phyloP scores from a whole-genome alignment of 1,140 invertebrate genomes.

The Cataglyphis hispanica region DNA sequence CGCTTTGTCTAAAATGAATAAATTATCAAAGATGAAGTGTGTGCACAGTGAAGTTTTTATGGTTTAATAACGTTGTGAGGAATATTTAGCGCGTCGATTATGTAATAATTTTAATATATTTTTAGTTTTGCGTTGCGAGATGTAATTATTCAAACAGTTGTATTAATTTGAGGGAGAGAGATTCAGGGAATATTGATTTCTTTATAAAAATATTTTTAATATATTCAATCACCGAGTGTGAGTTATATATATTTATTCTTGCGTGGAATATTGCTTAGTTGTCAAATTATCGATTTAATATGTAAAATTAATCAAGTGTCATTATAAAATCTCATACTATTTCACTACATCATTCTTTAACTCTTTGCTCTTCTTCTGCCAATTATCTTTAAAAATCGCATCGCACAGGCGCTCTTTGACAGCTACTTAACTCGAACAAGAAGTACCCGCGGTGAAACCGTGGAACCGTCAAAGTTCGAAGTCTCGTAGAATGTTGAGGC shows the following conservation, averaged over 20 bases:
- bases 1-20: constrained; percentile 23
- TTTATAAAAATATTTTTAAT: neutral
- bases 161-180: no score
- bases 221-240: no score
- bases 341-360: neutral
- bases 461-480: neutral
- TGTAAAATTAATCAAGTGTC: neutral
- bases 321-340: neutral
- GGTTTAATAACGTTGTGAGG: neutral
- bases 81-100: neutral
- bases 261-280: neutral
- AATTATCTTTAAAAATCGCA: constrained; percentile 44
- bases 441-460: constrained; percentile 26
- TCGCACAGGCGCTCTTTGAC: constrained; percentile 10
- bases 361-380: neutral
- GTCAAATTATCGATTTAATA: neutral
- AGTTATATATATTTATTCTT: neutral
- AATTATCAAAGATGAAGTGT: neutral
- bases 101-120: neutral
- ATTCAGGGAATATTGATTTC: neutral
- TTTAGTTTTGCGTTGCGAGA: no score
- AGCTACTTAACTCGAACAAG: constrained; percentile 53
- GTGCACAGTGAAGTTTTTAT: neutral
- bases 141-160: no score
- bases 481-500: neutral